Evolutionary conservation across 2,797 vertebrate species (phyloP), one percentile per base, ranked within the genome.

Genomic region (Coranthus polyacanthus): DNA sequence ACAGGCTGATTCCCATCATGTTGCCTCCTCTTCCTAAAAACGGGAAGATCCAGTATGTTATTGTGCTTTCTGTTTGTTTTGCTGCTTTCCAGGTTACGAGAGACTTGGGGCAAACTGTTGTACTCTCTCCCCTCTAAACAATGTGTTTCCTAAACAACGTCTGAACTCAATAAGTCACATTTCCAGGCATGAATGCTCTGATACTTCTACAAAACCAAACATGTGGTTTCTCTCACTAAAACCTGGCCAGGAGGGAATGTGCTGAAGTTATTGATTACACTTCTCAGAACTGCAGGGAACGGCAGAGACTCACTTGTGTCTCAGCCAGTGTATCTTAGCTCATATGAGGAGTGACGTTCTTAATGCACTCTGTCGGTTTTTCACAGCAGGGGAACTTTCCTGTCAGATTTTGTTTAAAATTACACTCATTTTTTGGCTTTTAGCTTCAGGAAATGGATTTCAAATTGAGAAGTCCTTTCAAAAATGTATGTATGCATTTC

Each of bases 1-100:
- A 39, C 38, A 22, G 15, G 34, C n/a, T 12, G 29, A 37, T 65
- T 60, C 44, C 34, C 12, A 0, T 58, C 36, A 16, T 2, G 26
- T 17, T 16, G 20, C 24, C 42, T 42, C 47, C n/a, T 51, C 22
- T 5, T 36, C 1, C 45, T 10, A 22, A 32, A 45, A n/a, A 32
- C 20, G 22, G 8, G 20, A 21, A n/a, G 22, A 20, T 20, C 1
- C 12, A n/a, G 26, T 32, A 17, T 29, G 16, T 68, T 37, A 5
- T 13, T 15, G 12, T 58, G 57, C 63, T 67, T 58, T 74, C 15
- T 62, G 45, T 79, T 85, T 71, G 63, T 75, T 83, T 79, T 56
- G 36, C 38, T 63, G 45, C 20, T 69, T 79, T 65, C 76, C 44
- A 54, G 59, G 66, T 79, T 72, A 79, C 74, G 38, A 16, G 34